Base-by-base conservation (phyloP, 2,797 vertebrate species). In the Rhodeus uyekii region DNA sequence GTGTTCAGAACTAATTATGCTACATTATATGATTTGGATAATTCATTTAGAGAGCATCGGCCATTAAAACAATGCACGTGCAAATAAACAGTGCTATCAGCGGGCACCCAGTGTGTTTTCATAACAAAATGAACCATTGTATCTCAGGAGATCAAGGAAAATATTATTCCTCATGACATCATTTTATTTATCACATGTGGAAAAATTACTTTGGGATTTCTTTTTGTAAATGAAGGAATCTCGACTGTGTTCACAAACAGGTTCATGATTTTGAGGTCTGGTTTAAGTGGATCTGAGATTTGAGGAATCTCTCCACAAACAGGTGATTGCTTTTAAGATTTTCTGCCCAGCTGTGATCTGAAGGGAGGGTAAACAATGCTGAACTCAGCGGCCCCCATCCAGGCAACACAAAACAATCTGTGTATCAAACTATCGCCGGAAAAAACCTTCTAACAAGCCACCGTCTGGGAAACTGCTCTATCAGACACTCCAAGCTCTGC, bases 381-480 rank as follows among this genome's bases (percentile, higher is more conserved):
- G 69, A 76, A 76, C 80, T 67, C 46, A 84, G 63, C 81, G 55
- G 50, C 72, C 80, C 71, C 53, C 32, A 42, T 69, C 27, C 61
- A 78, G 39, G 44, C 86, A 81, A 86, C 90, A 85, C 89, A 89
- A 92, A 90, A 93, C 89, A 89, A 84, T 85, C 82, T 3, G 68
- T 24, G 82, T 86, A 75, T 82, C 78, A 78, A 86, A 92, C 93
- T 90, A 90, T 89, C 76, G 91, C 89, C 87, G 91, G 92, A 94
- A 92, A 85, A 76, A 86, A 75, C 83, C 74, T 88, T 89, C 87
- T 90, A 90, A 88, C 53, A 89, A 90, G 53, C 84, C 77, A 73
- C 87, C 82, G 90, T 87, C 93, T 94, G 93, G 92, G 93, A 93
- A 82, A 94, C 89, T 86, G 74, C 78, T 74, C 63, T 84, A 86